These are phyloP conservation scores for Diploscapter pachys DNA, from an alignment of 1,140 invertebrate species.

Conservation along the genomic window DNA sequence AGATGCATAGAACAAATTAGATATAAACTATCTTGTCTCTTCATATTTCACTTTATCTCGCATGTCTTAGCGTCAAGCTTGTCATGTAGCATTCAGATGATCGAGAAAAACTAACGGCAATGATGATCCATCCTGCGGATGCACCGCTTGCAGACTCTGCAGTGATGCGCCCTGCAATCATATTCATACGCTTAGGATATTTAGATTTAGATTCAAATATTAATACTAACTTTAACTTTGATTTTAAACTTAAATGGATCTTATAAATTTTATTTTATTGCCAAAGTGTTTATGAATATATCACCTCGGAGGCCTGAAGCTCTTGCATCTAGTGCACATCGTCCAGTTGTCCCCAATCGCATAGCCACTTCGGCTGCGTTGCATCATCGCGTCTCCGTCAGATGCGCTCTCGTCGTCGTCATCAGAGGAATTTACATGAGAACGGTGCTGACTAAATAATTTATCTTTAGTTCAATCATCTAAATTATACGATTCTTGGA, in stretches of 20 bases:
- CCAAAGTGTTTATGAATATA: no score
- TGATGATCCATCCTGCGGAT: constrained; percentile 86
- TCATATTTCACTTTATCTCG: neutral
- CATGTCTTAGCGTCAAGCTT: neutral
- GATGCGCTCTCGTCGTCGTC: constrained; percentile 15
- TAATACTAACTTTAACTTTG: no score
- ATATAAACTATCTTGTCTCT: neutral
- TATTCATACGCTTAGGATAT: no score
- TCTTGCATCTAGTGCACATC: constrained; percentile 78
- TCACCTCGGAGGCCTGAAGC: constrained; percentile 71
- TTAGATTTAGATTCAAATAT: no score
- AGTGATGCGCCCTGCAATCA: constrained; percentile 73
- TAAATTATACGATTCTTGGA: constrained; percentile 3
- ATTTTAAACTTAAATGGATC: no score
- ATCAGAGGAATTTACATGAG: constrained; percentile 14
- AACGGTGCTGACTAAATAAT: constrained; percentile 21
- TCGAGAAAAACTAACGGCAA: constrained; percentile 62
- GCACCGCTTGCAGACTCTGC: constrained; percentile 80
- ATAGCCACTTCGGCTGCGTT: neutral
- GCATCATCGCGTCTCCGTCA: constrained; percentile 10
- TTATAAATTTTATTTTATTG: no score
- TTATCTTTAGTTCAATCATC: neutral
- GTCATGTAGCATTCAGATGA: constrained; percentile 22
- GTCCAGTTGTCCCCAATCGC: constrained; percentile 70
- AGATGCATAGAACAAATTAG: neutral